Evolutionary conservation across 2,888 invertebrate genomes (phyloP).

Genomic region (Petrolisthes manimaculis): DNA sequence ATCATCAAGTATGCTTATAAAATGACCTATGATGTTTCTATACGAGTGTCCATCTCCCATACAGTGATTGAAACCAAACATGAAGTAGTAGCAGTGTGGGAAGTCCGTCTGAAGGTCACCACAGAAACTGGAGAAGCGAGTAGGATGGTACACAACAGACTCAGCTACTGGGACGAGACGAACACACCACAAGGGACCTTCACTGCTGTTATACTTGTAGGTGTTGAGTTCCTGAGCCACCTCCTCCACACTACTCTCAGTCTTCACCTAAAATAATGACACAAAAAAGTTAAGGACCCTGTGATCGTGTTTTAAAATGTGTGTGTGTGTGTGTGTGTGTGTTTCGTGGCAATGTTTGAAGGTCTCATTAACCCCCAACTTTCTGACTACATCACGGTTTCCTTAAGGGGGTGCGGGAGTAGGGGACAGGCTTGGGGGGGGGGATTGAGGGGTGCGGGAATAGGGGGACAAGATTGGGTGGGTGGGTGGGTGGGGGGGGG

Average conservation of each 20-base stretch:
- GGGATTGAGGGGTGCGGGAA: no score
- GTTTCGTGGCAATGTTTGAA: no score
- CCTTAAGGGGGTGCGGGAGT: no score
- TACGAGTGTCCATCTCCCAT: conserved; percentile 17
- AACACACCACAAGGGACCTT: neutral
- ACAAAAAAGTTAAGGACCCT: no score
- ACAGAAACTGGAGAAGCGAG: neutral
- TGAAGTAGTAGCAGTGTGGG: conserved; percentile 20
- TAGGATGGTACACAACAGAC: neutral
- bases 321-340: no score
- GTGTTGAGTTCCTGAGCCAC: conserved; percentile 16
- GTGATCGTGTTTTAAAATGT: no score
- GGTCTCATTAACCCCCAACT: no score
- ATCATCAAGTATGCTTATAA: neutral
- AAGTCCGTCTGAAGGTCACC: neutral
- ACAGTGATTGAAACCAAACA: conserved; percentile 13
- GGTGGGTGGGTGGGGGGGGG: no score
- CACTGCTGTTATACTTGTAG: neutral
- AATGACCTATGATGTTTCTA: neutral
- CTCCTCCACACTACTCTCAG: neutral
- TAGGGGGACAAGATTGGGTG: no score
- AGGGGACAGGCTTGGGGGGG: no score
- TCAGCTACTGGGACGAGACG: neutral
- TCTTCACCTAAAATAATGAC: neutral
- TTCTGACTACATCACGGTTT: no score